Base-by-base conservation (phyloP, 2,888 invertebrate genomes). In the Dendrolimus pini region DNA sequence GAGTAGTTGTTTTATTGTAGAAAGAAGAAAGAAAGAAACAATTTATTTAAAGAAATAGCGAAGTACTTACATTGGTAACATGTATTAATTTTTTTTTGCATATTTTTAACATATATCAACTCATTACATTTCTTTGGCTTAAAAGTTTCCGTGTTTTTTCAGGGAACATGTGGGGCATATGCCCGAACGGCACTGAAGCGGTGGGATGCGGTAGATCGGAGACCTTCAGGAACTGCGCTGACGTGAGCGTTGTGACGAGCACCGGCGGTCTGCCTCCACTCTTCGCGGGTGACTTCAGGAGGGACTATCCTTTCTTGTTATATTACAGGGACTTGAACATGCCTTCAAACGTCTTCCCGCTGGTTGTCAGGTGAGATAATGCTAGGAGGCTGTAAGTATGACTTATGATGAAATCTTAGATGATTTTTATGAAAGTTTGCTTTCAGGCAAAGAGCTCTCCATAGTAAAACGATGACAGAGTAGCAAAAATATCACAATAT, bases 101-200 rank as follows among this genome's bases (percentile, higher is more conserved):
- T n/a, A n/a, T n/a, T n/a, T n/a, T n/a, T n/a, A n/a, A n/a, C n/a
- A n/a, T n/a, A n/a, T n/a, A n/a, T n/a, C n/a, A n/a, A n/a, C n/a
- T n/a, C n/a, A n/a, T n/a, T n/a, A n/a, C n/a, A n/a, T n/a, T n/a
- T n/a, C n/a, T n/a, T 30, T 30, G 30, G 30, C 30, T 58, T 41
- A 54, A 53, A 41, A 10, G 10, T 1, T 30, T 30, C 8, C 54
- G 13, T 30, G 6, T 6, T 1, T 64, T 67, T 71, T 52, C 74
- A 94, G 95, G 94, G 13, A 98, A 98, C 77, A 97, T 96, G 94
- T 98, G 97, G 97, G 98, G 97, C 7, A 93, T 92, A 18, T 97
- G 97, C 74, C 83, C 93, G 0, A 96, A 97, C 77, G 97, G 97
- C 54, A 96, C 96, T 0, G 95, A 96, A 74, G 95, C 95, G 0